Percentiles rank a stretch among this genome's conserved stretches.
Evolutionary conservation across 2,888 invertebrate species (phyloP).

Genomic region (Acanthosepion pharaonis): DNA sequence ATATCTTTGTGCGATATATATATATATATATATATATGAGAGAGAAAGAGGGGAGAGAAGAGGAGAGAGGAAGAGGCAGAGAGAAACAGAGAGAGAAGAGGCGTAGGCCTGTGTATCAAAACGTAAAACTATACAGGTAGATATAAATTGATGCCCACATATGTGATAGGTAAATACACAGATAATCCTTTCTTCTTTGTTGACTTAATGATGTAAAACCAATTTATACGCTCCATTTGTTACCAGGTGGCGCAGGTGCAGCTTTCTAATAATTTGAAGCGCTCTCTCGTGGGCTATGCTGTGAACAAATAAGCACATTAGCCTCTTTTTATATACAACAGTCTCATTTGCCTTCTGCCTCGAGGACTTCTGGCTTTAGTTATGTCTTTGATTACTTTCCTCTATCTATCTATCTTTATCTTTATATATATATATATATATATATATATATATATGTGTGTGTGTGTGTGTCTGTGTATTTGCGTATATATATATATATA

Average conservation of each 20-base stretch:
- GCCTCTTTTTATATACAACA: neutral
- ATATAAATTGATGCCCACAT: neutral
- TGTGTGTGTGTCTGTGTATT: neutral
- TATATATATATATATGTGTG: no score
- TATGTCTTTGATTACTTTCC: no score
- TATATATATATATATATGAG: no score
- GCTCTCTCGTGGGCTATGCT: neutral
- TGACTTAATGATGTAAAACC: neutral
- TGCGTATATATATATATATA: neutral
- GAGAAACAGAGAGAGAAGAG: no score
- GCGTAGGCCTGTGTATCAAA: neutral
- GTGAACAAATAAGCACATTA: conserved; percentile 18
- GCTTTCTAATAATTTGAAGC: neutral
- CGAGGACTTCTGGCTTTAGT: no score
- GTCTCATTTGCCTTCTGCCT: no score
- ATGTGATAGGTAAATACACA: neutral
- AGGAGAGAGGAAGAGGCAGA: no score
- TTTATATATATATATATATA: no score
- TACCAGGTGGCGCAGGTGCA: conserved; percentile 13
- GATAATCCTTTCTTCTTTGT: neutral
- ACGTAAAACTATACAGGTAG: neutral
- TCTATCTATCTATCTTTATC: no score
- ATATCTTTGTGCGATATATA: no score
- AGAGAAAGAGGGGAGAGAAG: no score
- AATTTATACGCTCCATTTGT: conserved; percentile 1